Conservation (phyloP, 2,797 vertebrate species). For the Vireo griseus region DNA sequence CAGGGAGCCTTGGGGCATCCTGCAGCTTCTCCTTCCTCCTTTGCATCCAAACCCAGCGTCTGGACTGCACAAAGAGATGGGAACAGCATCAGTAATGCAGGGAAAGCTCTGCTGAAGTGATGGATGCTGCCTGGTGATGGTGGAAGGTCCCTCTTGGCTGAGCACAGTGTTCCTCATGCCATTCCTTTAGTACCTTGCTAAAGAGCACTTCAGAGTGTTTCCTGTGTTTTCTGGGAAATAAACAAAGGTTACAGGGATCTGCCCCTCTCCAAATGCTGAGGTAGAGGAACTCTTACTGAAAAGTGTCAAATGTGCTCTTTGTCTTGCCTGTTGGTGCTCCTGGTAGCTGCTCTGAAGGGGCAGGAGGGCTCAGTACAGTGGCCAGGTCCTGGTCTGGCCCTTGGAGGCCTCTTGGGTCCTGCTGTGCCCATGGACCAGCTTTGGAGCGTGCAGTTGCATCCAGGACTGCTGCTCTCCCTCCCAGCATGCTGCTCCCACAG, state of each 20-base stretch:
- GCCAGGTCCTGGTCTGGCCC: neutral
- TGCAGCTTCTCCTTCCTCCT: neutral
- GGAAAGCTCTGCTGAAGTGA: neutral
- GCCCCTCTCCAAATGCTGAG: too few species aligned
- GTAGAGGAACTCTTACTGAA: neutral
- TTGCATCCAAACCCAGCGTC: rapidly evolving
- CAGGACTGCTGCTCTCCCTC: rapidly evolving
- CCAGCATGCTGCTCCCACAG: rapidly evolving
- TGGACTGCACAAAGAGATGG: neutral
- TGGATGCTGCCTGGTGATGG: neutral
- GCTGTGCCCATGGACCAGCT: neutral
- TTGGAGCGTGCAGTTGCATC: neutral
- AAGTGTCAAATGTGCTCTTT: neutral
- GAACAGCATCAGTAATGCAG: rapidly evolving
- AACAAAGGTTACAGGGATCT: neutral
- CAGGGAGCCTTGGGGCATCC: neutral
- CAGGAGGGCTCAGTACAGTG: neutral
- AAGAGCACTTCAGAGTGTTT: neutral
- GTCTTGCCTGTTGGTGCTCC: neutral
- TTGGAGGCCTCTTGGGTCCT: neutral
- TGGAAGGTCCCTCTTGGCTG: neutral
- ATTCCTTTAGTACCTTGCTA: neutral
- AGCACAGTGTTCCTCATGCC: neutral
- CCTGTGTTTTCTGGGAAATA: neutral
- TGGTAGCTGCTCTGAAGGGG: neutral